A percentile compares a stretch with the other conserved stretches of the same genome.
Evolutionary conservation across 92 coral and sea anemone species (phyloP).

Genomic region (Parazoanthus darwini): DNA sequence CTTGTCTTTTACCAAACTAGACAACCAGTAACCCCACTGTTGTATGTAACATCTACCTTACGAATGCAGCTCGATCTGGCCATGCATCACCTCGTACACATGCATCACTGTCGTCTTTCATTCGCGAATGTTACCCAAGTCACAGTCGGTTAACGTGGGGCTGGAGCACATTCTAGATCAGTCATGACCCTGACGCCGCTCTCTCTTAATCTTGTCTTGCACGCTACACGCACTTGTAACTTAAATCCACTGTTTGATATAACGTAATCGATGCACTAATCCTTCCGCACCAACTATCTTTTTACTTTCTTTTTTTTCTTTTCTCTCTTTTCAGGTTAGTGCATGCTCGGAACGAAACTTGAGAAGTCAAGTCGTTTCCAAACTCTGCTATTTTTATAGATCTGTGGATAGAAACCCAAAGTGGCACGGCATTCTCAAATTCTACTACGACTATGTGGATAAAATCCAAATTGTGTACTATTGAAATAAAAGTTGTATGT

Average conservation of each 20-base stretch:
- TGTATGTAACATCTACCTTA: background rate
- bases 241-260: slow-evolving; percentile 10
- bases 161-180: background rate
- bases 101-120: background rate
- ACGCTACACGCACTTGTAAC: background rate
- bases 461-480: slow-evolving; percentile 33
- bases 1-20: background rate
- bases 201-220: background rate
- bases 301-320: slow-evolving; percentile 10
- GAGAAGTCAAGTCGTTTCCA: slow-evolving; percentile 46
- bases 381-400: slow-evolving; percentile 28
- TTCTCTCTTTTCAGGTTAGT: slow-evolving; percentile 40
- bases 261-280: background rate
- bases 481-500: slow-evolving; percentile 42
- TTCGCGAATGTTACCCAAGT: background rate
- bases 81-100: background rate
- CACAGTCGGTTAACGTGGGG: background rate
- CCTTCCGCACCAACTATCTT: slow-evolving; percentile 12
- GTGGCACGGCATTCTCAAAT: slow-evolving; percentile 30
- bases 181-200: background rate
- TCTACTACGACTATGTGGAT: slow-evolving; percentile 35
- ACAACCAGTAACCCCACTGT: too few species aligned
- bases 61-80: background rate
- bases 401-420: slow-evolving; percentile 29
- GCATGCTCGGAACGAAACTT: slow-evolving; percentile 49